Evolutionary conservation across 2,888 invertebrate species (phyloP), one percentile per base, ranked within the genome.

Genomic region (Acleris emargana): DNA sequence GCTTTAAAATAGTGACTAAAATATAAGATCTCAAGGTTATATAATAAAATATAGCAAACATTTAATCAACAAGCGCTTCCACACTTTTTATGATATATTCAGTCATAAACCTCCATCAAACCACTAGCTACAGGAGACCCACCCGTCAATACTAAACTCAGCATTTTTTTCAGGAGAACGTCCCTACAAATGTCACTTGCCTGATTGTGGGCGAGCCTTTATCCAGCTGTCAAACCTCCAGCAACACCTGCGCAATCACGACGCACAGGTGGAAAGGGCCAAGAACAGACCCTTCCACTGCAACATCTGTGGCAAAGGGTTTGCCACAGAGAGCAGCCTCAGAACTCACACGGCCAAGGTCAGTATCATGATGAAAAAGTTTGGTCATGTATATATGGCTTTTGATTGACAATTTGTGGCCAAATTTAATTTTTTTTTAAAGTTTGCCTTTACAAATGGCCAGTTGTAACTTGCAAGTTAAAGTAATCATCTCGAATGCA

Each of bases 261-360:
- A 98, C 85, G 98, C 98, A 67, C 98, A 98, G 88, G 97, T 98
- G 73, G 98, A 98, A 82, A 94, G 98, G 74, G 97, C 98, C 81
- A 98, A 98, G 90, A 98, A 98, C 92, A 94, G 98, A 70, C 98
- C 98, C 61, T 98, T 98, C 91, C 98, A 98, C 84, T 99, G 99
- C 91, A 97, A 97, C 86, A 98, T 98, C 77, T 99, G 99, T 89
- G 98, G 98, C 64, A 98, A 99, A 84, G 98, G 98, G 52, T 99
- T 99, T 86, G 98, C 98, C 68, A 98, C 98, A 53, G 98, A 99
- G 84, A 97, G 97, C 87, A 98, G 98, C 86, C 94, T 99, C 75
- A 94, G 98, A 88, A 98, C 98, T 69, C 99, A 99, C 87, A 98
- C 98, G 79, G 97, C 98, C 87, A 99, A 99, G 98, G 99, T 99